Percentiles rank a stretch among this genome's conserved stretches.
These are phyloP conservation scores for Mamestra configurata DNA, from an alignment of 1,140 invertebrate genomes.

Conservation along the genomic window DNA sequence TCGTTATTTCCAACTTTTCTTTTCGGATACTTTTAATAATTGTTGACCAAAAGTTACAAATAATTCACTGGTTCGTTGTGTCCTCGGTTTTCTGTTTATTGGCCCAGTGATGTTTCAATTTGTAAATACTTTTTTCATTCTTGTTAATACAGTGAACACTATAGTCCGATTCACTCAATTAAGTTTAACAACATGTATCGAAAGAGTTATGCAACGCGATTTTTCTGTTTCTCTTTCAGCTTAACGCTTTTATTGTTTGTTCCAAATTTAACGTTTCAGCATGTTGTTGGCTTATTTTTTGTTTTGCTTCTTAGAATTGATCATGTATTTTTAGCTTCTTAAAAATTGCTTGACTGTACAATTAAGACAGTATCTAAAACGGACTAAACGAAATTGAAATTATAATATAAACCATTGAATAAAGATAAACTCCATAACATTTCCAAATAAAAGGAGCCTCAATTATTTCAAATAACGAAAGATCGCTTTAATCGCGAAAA, in stretches of 20 bases:
- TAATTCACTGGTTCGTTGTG: background rate
- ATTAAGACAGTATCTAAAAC: no score
- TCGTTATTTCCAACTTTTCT: background rate
- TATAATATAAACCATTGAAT: no score
- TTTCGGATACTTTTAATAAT: background rate
- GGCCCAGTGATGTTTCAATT: constrained; percentile 14
- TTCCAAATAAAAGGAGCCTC: background rate
- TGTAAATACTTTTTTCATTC: constrained; percentile 17
- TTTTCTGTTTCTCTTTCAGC: background rate
- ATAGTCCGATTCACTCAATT: constrained; percentile 31
- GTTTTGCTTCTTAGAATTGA: background rate
- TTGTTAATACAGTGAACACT: constrained; percentile 26
- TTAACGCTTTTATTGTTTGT: constrained; percentile 2
- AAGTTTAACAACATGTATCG: constrained; percentile 3
- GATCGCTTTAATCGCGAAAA: background rate
- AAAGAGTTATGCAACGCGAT: background rate
- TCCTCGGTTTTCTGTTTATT: constrained; percentile 1
- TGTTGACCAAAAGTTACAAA: background rate
- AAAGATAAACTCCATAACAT: no score
- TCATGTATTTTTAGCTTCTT: no score
- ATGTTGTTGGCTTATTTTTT: background rate
- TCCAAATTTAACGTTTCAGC: background rate
- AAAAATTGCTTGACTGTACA: no score
- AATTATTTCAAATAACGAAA: background rate
- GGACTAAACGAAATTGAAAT: no score